These are phyloP conservation scores for Sebastolobus alascanus DNA, from an alignment of 2,797 vertebrate genomes.

Conservation along the genomic window DNA sequence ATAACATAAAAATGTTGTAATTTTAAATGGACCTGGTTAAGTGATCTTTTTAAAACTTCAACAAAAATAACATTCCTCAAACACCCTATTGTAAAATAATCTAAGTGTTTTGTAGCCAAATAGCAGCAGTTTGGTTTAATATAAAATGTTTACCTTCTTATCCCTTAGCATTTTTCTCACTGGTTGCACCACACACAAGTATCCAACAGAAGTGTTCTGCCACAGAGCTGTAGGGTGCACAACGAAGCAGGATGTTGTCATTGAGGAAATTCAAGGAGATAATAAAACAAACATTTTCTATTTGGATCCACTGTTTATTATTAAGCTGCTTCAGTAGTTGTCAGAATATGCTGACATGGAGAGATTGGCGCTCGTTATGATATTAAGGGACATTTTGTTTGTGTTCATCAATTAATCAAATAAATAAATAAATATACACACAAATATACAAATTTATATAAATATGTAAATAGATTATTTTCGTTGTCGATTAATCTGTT, in stretches of 20 bases:
- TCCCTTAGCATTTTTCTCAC: too few species aligned
- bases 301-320: not conserved
- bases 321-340: not conserved
- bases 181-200: not conserved
- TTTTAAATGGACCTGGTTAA: not conserved
- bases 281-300: not conserved
- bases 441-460: too few species aligned
- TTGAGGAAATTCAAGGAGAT: not conserved
- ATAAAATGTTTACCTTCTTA: too few species aligned
- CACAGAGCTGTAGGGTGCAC: too few species aligned
- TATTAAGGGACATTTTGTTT: not conserved
- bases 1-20: not conserved
- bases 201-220: not conserved
- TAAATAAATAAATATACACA: too few species aligned
- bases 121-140: not conserved
- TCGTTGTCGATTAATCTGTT: too few species aligned
- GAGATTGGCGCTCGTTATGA: too few species aligned
- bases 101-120: not conserved
- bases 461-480: too few species aligned
- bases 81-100: not conserved
- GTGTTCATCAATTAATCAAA: not conserved
- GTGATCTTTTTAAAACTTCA: not conserved
- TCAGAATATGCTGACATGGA: not conserved
- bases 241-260: not conserved
- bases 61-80: not conserved